These are phyloP conservation scores for Andrena camellia DNA, from an alignment of 2,888 invertebrate genomes.

Conservation along the genomic window DNA sequence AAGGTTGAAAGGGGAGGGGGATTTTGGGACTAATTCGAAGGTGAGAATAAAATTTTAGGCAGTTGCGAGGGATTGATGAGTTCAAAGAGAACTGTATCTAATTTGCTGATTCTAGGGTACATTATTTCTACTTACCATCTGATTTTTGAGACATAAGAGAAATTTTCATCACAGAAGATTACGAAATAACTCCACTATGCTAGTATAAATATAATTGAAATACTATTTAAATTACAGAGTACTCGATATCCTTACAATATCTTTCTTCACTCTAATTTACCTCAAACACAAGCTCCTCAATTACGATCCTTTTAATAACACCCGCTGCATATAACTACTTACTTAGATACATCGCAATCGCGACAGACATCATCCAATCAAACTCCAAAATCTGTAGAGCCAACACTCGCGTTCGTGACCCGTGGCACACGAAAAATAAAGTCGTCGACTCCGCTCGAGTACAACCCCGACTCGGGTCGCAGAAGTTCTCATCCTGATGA, in stretches of 20 bases:
- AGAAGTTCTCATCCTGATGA: conserved; percentile 71
- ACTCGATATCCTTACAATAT: background rate
- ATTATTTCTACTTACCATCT: too few relatives aligned
- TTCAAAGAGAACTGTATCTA: too few relatives aligned
- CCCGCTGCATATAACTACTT: background rate
- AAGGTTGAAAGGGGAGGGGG: background rate
- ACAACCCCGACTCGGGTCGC: conserved; percentile 33
- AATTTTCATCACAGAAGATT: background rate
- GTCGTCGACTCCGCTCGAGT: conserved; percentile 33
- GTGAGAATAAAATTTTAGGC: background rate
- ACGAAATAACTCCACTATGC: background rate
- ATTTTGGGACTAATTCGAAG: background rate
- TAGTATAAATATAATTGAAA: background rate
- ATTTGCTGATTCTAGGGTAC: too few relatives aligned
- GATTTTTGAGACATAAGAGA: too few relatives aligned
- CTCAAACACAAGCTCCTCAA: background rate
- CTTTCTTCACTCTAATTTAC: background rate
- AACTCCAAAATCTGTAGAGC: background rate
- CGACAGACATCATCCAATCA: background rate
- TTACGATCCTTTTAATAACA: background rate
- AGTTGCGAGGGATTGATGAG: background rate
- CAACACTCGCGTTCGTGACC: conserved; percentile 1
- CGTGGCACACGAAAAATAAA: conserved; percentile 41
- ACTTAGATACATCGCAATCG: background rate
- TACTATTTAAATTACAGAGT: background rate